Conservation (phyloP, 2,113 vertebrate species). For the Hypanus sabinus region DNA sequence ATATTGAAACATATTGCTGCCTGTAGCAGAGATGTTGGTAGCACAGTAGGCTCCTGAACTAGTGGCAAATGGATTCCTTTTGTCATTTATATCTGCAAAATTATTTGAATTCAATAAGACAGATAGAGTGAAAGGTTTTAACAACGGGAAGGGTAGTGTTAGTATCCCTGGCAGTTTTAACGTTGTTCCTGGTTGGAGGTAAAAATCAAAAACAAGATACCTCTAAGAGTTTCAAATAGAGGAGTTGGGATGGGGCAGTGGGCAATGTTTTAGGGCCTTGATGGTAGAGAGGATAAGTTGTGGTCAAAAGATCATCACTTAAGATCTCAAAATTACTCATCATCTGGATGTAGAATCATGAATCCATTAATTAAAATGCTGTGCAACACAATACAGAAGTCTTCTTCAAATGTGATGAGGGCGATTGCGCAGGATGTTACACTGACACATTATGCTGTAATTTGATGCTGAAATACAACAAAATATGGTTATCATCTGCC, state of each 20-base stretch:
- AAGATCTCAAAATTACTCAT: too few species aligned
- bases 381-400: not conserved
- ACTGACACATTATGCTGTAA: not conserved
- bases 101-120: not conserved
- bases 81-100: not conserved
- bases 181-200: not conserved
- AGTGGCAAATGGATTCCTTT: too few species aligned
- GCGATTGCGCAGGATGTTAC: not conserved
- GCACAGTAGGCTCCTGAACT: not conserved
- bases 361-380: not conserved
- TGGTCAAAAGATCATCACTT: too few species aligned
- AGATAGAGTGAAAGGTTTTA: not conserved
- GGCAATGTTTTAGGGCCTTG: too few species aligned
- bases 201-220: too few species aligned
- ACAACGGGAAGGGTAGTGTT: not conserved
- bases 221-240: too few species aligned
- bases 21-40: not conserved
- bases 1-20: not conserved
- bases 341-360: too few species aligned
- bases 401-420: too few species aligned
- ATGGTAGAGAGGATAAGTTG: too few species aligned
- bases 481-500: not conserved
- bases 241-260: too few species aligned
- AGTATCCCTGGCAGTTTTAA: not conserved
- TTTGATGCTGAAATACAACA: not conserved